These are phyloP conservation scores for Oscheius onirici DNA, from an alignment of 2,888 invertebrate genomes.

Conservation along the genomic window DNA sequence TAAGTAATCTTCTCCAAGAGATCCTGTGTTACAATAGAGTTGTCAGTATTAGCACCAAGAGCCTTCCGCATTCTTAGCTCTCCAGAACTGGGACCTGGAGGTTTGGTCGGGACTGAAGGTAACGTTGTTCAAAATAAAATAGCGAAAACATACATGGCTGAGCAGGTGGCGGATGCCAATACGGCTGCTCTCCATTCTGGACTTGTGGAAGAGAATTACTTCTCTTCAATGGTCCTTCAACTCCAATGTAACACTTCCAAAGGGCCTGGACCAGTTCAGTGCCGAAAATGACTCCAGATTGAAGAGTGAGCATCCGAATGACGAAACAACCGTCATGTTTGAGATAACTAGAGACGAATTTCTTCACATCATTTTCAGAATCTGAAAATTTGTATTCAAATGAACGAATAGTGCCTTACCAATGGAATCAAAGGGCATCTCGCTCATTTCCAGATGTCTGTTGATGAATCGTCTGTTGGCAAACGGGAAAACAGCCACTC, in stretches of 20 bases:
- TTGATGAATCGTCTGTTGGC: constrained; percentile 62
- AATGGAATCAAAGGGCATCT: constrained; percentile 67
- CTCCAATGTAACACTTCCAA: constrained; percentile 62
- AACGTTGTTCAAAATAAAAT: background rate
- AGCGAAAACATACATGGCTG: constrained; percentile 3
- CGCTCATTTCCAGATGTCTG: constrained; percentile 70
- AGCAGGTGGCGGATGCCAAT: constrained; percentile 40
- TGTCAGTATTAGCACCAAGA: constrained; percentile 49
- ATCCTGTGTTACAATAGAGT: constrained; percentile 44
- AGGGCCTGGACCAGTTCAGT: constrained; percentile 69
- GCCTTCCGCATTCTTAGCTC: constrained; percentile 46
- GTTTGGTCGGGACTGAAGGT: constrained; percentile 32
- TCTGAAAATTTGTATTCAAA: constrained; percentile 27
- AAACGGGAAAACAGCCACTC: constrained; percentile 57
- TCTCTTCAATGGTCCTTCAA: constrained; percentile 59
- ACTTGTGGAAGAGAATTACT: constrained; percentile 60
- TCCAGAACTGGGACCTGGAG: constrained; percentile 13
- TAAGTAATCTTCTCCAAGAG: constrained; percentile 46
- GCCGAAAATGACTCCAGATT: constrained; percentile 70
- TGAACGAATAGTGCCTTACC: constrained; percentile 35
- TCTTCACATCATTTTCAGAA: constrained; percentile 54
- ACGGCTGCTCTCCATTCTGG: constrained; percentile 13
- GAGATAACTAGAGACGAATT: constrained; percentile 66
- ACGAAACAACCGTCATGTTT: constrained; percentile 70
- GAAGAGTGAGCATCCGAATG: constrained; percentile 70